phyloP scores from a whole-genome alignment of 2,113 vertebrate species.

The Naja naja region DNA sequence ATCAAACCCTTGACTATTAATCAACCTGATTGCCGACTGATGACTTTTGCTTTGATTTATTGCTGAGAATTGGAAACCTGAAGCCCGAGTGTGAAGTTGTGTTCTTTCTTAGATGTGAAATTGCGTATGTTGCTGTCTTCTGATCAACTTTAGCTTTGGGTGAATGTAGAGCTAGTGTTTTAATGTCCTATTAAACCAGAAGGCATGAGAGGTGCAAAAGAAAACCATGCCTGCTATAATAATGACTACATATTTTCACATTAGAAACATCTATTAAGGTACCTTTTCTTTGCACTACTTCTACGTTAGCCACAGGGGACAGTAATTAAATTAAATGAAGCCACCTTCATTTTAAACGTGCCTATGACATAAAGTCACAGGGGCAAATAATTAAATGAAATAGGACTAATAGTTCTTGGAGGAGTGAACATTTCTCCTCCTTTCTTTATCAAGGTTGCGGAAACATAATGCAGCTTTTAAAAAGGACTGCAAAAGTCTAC shows the following conservation, averaged over 20 bases:
- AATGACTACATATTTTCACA: conserved; percentile 13
- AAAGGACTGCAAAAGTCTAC: background rate
- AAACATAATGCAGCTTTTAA: background rate
- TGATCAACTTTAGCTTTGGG: background rate
- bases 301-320: background rate
- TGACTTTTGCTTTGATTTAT: background rate
- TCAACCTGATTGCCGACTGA: background rate
- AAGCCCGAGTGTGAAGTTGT: background rate
- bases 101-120: background rate
- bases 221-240: background rate
- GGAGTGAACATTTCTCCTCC: background rate
- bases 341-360: conserved; percentile 18
- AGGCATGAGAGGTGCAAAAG: background rate
- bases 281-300: background rate
- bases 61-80: background rate
- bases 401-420: conserved; percentile 2
- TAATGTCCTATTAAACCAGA: background rate
- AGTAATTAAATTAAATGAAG: conserved; percentile 26
- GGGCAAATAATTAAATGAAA: conserved; percentile 35
- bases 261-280: background rate
- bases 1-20: background rate
- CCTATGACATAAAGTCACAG: background rate
- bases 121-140: background rate
- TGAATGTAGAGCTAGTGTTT: background rate
- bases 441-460: background rate